phyloP scores from a whole-genome alignment of 1,140 invertebrate species.

The Drosophila rhopaloa region DNA sequence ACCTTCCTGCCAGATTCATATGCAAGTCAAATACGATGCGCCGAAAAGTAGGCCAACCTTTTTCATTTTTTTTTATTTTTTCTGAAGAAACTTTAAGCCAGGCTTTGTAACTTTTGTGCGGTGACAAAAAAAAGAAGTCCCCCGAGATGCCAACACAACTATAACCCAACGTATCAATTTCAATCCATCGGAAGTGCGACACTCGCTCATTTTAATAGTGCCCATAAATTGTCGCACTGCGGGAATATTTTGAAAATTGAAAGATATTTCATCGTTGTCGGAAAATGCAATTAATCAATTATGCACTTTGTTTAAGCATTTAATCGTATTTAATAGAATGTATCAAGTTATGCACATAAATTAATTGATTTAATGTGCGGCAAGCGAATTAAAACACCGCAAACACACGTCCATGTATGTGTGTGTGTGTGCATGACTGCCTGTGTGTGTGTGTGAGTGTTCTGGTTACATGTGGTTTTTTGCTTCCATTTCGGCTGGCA shows the following conservation, averaged over 20 bases:
- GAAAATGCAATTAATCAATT: conserved; percentile 62
- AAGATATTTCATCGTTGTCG: conserved; percentile 26
- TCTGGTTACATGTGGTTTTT: conserved; percentile 23
- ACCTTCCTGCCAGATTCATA: conserved; percentile 28
- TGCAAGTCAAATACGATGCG: conserved; percentile 36
- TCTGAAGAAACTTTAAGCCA: neutral
- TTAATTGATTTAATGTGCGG: conserved; percentile 63
- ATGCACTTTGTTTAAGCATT: conserved; percentile 57
- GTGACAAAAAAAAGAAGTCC: neutral
- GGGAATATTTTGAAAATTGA: conserved; percentile 24
- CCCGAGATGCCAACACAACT: neutral
- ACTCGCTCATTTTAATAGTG: conserved; percentile 39
- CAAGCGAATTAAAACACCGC: conserved; percentile 53
- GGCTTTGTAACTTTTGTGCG: neutral
- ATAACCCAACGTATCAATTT: conserved; percentile 17
- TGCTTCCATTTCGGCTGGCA: conserved; percentile 16
- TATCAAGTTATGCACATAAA: conserved; percentile 67
- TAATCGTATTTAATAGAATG: conserved; percentile 53
- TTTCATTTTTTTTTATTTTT: neutral
- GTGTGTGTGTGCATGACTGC: neutral
- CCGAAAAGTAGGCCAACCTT: conserved; percentile 25
- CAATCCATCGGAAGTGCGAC: conserved; percentile 12
- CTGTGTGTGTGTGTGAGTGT: neutral
- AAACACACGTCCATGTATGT: conserved; percentile 18
- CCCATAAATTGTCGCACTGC: conserved; percentile 27